A percentile compares a stretch with the other conserved stretches of the same genome.
phyloP scores from a whole-genome alignment of 2,113 vertebrate species.

The Halichoeres trimaculatus region DNA sequence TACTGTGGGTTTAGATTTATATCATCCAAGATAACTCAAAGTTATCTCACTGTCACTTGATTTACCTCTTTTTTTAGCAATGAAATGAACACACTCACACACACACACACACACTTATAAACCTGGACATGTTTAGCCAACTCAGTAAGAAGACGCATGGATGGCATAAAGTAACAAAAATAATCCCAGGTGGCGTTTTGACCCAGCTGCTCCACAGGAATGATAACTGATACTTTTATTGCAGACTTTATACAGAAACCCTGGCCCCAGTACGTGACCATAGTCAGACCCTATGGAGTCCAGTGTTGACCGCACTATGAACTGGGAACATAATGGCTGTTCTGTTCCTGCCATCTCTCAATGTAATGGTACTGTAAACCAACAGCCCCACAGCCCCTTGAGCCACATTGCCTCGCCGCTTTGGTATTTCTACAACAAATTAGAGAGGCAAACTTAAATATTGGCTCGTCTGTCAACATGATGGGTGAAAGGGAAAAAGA shows the following conservation, averaged over 20 bases:
- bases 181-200: neutral
- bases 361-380: slow-evolving; percentile 80
- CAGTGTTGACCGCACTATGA: slow-evolving; percentile 71
- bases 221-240: neutral
- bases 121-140: no score
- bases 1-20: no score
- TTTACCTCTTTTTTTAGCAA: no score
- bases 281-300: slow-evolving; percentile 35
- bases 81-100: no score
- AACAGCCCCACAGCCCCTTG: slow-evolving; percentile 62
- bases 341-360: slow-evolving; percentile 80
- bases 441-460: slow-evolving; percentile 86
- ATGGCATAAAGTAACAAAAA: neutral
- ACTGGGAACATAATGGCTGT: slow-evolving; percentile 75
- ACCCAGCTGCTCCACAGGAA: no score
- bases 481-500: slow-evolving; percentile 89
- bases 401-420: slow-evolving; percentile 72
- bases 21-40: no score
- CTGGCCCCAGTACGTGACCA: neutral
- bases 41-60: no score
- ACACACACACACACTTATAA: no score
- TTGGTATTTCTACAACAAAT: slow-evolving; percentile 82
- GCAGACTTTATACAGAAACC: neutral
- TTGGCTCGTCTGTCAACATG: slow-evolving; percentile 91
- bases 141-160: no score